Percentiles rank a stretch among this genome's conserved stretches.
Evolutionary conservation across 2,888 invertebrate species (phyloP).

Genomic region (Nipponacmea schrenckii): DNA sequence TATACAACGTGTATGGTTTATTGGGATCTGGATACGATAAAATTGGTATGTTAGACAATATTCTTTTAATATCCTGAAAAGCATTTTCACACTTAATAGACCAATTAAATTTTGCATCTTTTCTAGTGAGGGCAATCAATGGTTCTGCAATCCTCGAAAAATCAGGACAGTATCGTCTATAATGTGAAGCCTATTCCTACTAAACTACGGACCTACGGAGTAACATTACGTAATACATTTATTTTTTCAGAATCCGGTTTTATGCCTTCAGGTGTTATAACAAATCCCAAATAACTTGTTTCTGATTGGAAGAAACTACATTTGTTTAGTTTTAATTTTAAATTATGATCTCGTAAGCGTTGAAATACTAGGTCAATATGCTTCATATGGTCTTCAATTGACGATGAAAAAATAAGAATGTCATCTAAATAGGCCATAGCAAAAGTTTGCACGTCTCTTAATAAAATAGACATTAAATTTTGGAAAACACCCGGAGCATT

Average conservation of each 20-base stretch:
- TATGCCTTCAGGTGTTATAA: neutral
- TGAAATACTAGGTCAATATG: conserved; percentile 25
- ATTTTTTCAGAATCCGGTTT: neutral
- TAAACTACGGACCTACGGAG: conserved; percentile 28
- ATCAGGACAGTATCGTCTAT: conserved; percentile 31
- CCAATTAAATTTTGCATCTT: conserved; percentile 32
- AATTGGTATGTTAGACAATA: conserved; percentile 15
- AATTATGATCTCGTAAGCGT: conserved; percentile 18
- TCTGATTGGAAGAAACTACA: conserved; percentile 2
- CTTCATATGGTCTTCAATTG: conserved; percentile 28
- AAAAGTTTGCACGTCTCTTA: conserved; percentile 27
- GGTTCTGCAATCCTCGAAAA: no score
- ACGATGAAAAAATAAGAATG: conserved; percentile 26
- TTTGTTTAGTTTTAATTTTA: conserved; percentile 26
- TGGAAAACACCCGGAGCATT: conserved; percentile 28
- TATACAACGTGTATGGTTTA: conserved; percentile 21
- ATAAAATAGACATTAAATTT: conserved; percentile 26
- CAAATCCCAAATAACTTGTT: neutral
- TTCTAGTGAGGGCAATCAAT: no score
- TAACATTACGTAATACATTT: neutral
- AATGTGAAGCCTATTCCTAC: conserved; percentile 35
- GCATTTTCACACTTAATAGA: conserved; percentile 10
- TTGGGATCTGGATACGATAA: conserved; percentile 24
- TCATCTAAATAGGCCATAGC: conserved; percentile 29
- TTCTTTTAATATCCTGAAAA: conserved; percentile 23